Evolutionary conservation across 2,113 vertebrate species (phyloP), one percentile per base, ranked within the genome.

Genomic region (Ondatra zibethicus): DNA sequence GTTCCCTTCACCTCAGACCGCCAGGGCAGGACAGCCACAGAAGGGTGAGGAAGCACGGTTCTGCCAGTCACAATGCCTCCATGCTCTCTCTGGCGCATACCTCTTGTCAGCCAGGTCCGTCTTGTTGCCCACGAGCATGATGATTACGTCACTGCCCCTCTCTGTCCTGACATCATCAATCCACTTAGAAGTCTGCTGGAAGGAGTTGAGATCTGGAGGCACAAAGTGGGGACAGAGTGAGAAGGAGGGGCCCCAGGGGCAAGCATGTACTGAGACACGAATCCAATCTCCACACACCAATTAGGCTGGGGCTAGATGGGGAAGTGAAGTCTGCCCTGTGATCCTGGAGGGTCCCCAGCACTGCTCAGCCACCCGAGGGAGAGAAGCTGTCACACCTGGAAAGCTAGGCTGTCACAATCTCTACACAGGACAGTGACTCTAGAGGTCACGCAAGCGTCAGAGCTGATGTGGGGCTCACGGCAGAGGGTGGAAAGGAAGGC

Each of bases 121-220:
- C 98, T 99, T 99, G 96, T 99, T 99, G 98, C 99, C 99, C 76
- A 99, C 99, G 3, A 99, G 98, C 99, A 99, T 99, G 91, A 99
- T 99, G 98, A 99, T 99, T 97, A 99, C 99, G 80, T 99, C 99
- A 93, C 99, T 99, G 98, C 99, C 99, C 96, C 99, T 98, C 98
- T 99, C 99, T 96, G 99, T 99, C 99, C 98, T 99, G 98, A 99
- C 99, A 27, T 99, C 99, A n/a, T 99, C 99, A 27, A 99, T 99
- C 99, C 99, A 99, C 98, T 99, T 99, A 86, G 99, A 99, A 96
- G 99, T 99, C 98, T 99, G 99, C 95, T 99, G 99, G 98, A 99
- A 99, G 80, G 99, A 99, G 98, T 99, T 99, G 95, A 99, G 98
- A 96, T 99, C 99, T 99, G 98, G 86, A 92, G 90, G 98, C 72